Base-by-base conservation (phyloP, 2,797 vertebrate genomes). In the Carapus acus region DNA sequence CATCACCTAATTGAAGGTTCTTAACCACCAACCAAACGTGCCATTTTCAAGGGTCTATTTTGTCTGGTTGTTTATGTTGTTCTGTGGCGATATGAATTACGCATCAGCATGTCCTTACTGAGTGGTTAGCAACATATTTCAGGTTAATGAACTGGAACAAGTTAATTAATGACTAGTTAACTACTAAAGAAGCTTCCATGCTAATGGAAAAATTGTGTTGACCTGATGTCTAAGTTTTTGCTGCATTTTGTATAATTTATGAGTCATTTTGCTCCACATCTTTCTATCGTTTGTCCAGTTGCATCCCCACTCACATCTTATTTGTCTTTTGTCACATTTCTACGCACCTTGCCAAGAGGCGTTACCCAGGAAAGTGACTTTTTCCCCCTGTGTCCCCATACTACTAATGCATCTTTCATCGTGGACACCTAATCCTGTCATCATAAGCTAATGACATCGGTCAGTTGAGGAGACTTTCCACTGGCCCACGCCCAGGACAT, bases 341-440 rank as follows among this genome's bases (percentile, higher is more conserved):
- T n/a, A n/a, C n/a, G n/a, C n/a, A n/a, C n/a, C n/a, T n/a, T n/a
- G n/a, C n/a, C n/a, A n/a, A n/a, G n/a, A n/a, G n/a, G n/a, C n/a
- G n/a, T n/a, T n/a, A n/a, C n/a, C n/a, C n/a, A n/a, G n/a, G 81
- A 73, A 73, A 66, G 71, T 71, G 53, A 64, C 54, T 63, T 65
- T 65, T 53, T 64, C 50, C 61, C 40, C 57, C 4, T 5, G 5
- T 9, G 24, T 27, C 46, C 65, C 67, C 4, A 59, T 71, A 45
- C 52, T 20, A 36, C 72, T 69, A 1, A 73, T 81, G 73, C 71
- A 81, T 83, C 56, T 82, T 86, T 83, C 57, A 85, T 83, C 53
- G 49, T 63, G 64, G 76, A 74, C 74, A 84, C 77, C 23, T 62
- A 70, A 79, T 76, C 75, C 79, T 73, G 72, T 76, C 68, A 62